A percentile compares a stretch with the other conserved stretches of the same genome.
Conservation (phyloP, 1,140 invertebrate genomes). For the Tribolium madens region DNA sequence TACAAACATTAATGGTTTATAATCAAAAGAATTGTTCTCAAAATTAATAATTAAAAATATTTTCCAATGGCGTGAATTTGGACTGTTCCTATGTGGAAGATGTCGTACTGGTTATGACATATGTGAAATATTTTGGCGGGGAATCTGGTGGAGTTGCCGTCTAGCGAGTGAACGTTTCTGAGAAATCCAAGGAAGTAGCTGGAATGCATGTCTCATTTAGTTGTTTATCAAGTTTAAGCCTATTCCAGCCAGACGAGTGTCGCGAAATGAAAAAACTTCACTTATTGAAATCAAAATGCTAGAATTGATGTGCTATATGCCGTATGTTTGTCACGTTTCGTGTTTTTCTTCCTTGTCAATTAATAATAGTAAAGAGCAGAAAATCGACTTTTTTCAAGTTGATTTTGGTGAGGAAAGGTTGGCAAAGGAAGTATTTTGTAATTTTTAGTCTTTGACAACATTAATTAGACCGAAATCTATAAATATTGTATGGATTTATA, state of each 20-base stretch:
- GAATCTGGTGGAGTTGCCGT: not conserved
- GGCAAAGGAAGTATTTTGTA: slow-evolving; percentile 24
- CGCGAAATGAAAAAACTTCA: slow-evolving; percentile 9
- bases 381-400: not conserved
- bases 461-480: slow-evolving; percentile 46
- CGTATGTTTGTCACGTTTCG: slow-evolving; percentile 13
- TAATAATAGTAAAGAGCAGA: slow-evolving; percentile 1
- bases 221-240: slow-evolving; percentile 1
- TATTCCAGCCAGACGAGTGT: slow-evolving; percentile 15
- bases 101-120: no score
- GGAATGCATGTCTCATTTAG: slow-evolving; percentile 34
- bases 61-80: no score
- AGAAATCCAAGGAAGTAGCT: slow-evolving; percentile 27
- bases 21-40: no score
- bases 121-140: not conserved
- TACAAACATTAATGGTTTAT: no score
- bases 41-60: no score
- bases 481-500: slow-evolving; percentile 32
- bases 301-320: slow-evolving; percentile 27
- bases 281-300: not conserved
- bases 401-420: slow-evolving; percentile 1
- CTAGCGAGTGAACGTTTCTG: slow-evolving; percentile 21
- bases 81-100: no score
- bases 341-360: not conserved
- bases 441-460: slow-evolving; percentile 31